Percentiles rank a stretch among this genome's conserved stretches.
phyloP scores from a whole-genome alignment of 2,888 invertebrate genomes.

The Drosophila borborema region DNA sequence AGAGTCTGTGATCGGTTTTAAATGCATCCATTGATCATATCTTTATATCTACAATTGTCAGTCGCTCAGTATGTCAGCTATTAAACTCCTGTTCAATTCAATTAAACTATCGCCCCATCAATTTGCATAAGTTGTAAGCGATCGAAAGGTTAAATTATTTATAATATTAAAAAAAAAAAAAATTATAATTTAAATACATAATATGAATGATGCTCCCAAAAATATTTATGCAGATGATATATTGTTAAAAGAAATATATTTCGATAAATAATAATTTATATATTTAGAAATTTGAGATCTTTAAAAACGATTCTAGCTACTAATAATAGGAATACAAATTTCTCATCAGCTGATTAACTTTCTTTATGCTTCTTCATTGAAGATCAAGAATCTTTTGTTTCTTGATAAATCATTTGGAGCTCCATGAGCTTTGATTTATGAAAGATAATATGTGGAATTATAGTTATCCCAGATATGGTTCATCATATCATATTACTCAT shows the following conservation, averaged over 20 bases:
- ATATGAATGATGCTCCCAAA: no score
- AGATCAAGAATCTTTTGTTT: neutral
- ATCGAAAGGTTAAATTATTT: neutral
- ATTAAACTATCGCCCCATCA: conserved; percentile 25
- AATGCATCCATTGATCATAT: conserved; percentile 69
- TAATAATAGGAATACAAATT: neutral
- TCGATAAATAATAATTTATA: neutral
- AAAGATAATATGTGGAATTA: neutral
- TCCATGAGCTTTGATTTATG: neutral
- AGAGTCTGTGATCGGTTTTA: conserved; percentile 52
- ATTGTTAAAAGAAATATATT: neutral
- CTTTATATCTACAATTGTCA: conserved; percentile 19
- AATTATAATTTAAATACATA: neutral
- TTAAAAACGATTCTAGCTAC: no score
- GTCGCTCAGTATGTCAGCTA: conserved; percentile 25
- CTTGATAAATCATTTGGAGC: neutral
- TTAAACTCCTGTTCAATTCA: conserved; percentile 14
- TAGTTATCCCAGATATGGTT: neutral
- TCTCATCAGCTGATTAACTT: neutral
- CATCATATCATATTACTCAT: neutral
- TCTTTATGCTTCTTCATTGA: neutral
- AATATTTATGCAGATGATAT: no score
- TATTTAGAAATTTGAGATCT: neutral
- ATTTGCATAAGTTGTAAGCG: neutral
- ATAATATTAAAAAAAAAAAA: neutral